Conservation (phyloP, 1,140 invertebrate species). For the Lepidostoma basale region DNA sequence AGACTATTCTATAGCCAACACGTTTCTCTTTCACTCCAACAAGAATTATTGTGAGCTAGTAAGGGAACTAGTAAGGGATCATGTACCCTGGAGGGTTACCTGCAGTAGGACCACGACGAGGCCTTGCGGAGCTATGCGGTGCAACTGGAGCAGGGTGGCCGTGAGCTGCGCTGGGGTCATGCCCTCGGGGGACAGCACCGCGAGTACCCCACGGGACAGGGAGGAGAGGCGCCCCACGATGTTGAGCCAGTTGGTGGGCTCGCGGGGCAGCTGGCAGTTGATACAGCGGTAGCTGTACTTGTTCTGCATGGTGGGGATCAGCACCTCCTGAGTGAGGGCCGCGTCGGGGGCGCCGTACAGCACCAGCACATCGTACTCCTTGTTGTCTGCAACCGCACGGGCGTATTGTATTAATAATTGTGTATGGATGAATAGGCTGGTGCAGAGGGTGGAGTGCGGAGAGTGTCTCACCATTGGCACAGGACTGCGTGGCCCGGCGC, state of each 20-base stretch:
- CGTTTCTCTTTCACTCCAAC: background rate
- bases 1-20: background rate
- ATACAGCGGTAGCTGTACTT: constrained; percentile 59
- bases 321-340: constrained; percentile 52
- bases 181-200: constrained; percentile 56
- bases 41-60: too few species aligned
- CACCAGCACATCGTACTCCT: constrained; percentile 59
- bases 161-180: constrained; percentile 54
- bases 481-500: constrained; percentile 3
- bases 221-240: constrained; percentile 45
- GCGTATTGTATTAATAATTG: background rate
- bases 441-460: background rate
- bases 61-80: too few species aligned
- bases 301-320: constrained; percentile 55
- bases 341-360: constrained; percentile 55
- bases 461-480: constrained; percentile 8
- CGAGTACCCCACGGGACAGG: constrained; percentile 53
- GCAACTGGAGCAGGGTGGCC: constrained; percentile 52
- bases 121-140: constrained; percentile 51
- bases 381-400: constrained; percentile 50
- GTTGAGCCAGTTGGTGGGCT: constrained; percentile 54
- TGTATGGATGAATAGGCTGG: background rate
- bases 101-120: constrained; percentile 56
- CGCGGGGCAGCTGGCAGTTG: constrained; percentile 49
- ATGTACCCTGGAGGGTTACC: constrained; percentile 43